These are phyloP conservation scores for Cataglyphis rosenhaueri DNA, from an alignment of 2,888 invertebrate species.

Conservation along the genomic window DNA sequence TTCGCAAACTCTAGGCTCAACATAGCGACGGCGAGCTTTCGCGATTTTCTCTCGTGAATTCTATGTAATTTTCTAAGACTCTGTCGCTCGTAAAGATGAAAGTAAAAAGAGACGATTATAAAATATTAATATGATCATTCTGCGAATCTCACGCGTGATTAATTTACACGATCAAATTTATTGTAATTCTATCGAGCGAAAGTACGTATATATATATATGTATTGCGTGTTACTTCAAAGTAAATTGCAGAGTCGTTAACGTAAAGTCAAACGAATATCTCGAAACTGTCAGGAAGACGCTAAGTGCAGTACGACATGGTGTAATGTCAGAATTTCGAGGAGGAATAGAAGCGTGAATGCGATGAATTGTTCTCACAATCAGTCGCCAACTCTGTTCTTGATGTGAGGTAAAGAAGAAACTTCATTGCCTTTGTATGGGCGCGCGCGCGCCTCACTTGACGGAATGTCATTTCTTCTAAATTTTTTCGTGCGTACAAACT, in stretches of 20 bases:
- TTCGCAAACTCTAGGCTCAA: neutral
- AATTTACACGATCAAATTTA: slow-evolving; percentile 13
- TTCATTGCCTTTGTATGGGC: neutral
- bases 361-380: slow-evolving; percentile 9
- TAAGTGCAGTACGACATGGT: neutral
- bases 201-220: neutral
- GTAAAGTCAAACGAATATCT: slow-evolving; percentile 6
- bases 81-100: neutral
- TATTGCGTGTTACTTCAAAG: neutral
- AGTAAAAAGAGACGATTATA: neutral
- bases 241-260: neutral
- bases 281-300: neutral
- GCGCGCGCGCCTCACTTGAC: neutral
- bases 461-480: neutral
- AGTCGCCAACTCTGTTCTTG: neutral
- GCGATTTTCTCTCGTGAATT: neutral
- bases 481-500: neutral
- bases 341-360: slow-evolving; percentile 1
- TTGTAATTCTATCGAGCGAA: neutral
- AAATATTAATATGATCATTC: neutral
- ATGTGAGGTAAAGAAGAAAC: slow-evolving; percentile 12
- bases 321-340: slow-evolving; percentile 28
- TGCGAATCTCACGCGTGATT: neutral
- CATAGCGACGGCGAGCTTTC: neutral
- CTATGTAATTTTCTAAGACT: neutral